Conservation (phyloP, 92 coral and sea anemone species). For the Phenganax subtilis region DNA sequence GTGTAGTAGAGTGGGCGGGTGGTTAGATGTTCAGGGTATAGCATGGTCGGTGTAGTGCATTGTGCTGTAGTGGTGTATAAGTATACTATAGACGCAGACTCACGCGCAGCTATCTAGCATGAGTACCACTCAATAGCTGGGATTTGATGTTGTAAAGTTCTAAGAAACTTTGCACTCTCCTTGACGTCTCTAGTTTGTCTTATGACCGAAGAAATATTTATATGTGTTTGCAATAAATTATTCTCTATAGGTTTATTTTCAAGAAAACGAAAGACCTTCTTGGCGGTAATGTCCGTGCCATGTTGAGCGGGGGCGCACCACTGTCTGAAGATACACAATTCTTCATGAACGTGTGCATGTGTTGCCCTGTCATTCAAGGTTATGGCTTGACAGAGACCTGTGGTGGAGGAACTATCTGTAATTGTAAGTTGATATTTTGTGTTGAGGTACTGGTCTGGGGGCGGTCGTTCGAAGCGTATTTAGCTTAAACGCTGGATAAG, state of each 20-base stretch:
- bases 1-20: too few species aligned
- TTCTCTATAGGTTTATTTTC: slow-evolving; percentile 72
- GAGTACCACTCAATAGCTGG: too few species aligned
- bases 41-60: too few species aligned
- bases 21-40: too few species aligned
- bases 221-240: neutral
- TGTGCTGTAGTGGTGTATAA: too few species aligned
- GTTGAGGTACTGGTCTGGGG: too few species aligned
- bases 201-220: neutral
- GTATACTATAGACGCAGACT: too few species aligned
- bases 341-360: slow-evolving; percentile 98
- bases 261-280: slow-evolving; percentile 73
- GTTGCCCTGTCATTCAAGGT: slow-evolving; percentile 95
- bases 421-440: slow-evolving; percentile 48
- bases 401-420: slow-evolving; percentile 89
- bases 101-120: too few species aligned
- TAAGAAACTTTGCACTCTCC: neutral
- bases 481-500: too few species aligned
- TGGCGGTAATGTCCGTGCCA: slow-evolving; percentile 88
- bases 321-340: slow-evolving; percentile 83
- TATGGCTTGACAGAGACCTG: slow-evolving; percentile 96
- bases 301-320: slow-evolving; percentile 97
- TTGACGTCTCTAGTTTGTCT: neutral
- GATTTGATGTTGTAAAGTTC: too few species aligned
- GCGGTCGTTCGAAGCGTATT: too few species aligned